Evolutionary conservation across 2,888 invertebrate genomes (phyloP).

Genomic region (Nemotelus pantherinus): DNA sequence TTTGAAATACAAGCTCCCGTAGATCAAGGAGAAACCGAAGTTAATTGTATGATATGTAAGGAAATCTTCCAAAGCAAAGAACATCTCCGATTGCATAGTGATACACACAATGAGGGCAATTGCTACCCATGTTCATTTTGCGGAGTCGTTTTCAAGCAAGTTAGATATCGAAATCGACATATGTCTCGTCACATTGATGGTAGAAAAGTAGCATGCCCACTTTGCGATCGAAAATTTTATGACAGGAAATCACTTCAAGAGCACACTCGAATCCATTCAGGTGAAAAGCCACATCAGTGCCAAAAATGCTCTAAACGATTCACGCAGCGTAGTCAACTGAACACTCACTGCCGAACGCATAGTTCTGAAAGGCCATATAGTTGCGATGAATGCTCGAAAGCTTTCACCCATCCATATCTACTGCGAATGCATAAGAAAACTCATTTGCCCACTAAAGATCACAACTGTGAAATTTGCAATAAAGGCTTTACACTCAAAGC

Average conservation of each 20-base stretch:
- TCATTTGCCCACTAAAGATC: conserved; percentile 41
- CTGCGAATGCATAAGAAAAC: conserved; percentile 43
- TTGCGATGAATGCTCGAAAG: conserved; percentile 39
- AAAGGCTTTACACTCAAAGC: conserved; percentile 40
- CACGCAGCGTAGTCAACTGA: conserved; percentile 36
- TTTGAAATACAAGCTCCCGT: no score
- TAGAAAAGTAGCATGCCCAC: conserved; percentile 26
- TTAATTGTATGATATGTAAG: background rate
- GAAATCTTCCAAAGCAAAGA: background rate
- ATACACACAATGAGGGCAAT: background rate
- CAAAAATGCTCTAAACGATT: conserved; percentile 33
- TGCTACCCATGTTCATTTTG: conserved; percentile 53
- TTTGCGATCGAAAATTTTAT: conserved; percentile 32
- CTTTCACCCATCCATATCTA: conserved; percentile 37
- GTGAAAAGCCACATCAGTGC: conserved; percentile 44
- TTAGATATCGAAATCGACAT: conserved; percentile 38
- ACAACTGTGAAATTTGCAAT: conserved; percentile 41
- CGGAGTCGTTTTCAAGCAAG: conserved; percentile 32
- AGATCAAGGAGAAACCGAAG: no score
- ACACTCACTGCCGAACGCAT: conserved; percentile 40
- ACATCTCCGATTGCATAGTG: background rate
- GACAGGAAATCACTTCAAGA: conserved; percentile 8
- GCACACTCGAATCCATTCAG: conserved; percentile 38
- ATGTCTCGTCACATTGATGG: conserved; percentile 37
- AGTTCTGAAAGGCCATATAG: conserved; percentile 34